Evolutionary conservation across 2,888 invertebrate species (phyloP).

Genomic region (Embidobia sp.): DNA sequence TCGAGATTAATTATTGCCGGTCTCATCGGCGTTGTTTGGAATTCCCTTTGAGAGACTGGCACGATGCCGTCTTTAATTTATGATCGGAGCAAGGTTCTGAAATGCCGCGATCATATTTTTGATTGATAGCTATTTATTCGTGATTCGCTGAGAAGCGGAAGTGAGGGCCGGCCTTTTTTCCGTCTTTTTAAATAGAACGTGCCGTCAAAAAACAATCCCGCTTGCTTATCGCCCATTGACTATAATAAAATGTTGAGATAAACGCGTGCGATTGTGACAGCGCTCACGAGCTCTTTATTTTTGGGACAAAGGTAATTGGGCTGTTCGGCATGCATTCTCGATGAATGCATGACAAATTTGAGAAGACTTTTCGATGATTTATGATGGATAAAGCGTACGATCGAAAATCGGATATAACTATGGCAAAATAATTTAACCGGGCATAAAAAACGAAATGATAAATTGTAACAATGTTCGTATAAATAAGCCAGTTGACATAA

Average conservation of each 20-base stretch:
- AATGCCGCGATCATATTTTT: slow-evolving; percentile 67
- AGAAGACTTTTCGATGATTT: slow-evolving; percentile 42
- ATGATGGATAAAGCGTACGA: slow-evolving; percentile 33
- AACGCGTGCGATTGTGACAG: slow-evolving; percentile 58
- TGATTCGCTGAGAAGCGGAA: slow-evolving; percentile 65
- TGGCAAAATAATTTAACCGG: no score
- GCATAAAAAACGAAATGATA: slow-evolving; percentile 2
- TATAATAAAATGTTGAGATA: slow-evolving; percentile 61
- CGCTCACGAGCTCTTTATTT: slow-evolving; percentile 63
- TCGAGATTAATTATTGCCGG: slow-evolving; percentile 65
- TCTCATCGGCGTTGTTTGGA: slow-evolving; percentile 57
- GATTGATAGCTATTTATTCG: slow-evolving; percentile 73
- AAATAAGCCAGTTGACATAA: no score
- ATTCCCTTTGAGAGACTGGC: slow-evolving; percentile 60
- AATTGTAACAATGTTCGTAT: no score
- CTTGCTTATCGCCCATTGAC: slow-evolving; percentile 63
- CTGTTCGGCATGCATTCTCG: slow-evolving; percentile 23
- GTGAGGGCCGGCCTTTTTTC: slow-evolving; percentile 43
- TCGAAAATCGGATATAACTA: slow-evolving; percentile 10
- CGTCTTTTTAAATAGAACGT: slow-evolving; percentile 33
- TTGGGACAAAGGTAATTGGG: slow-evolving; percentile 51
- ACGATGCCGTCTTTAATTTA: slow-evolving; percentile 66
- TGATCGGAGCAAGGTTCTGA: slow-evolving; percentile 62
- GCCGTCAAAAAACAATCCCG: slow-evolving; percentile 59
- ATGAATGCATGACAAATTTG: slow-evolving; percentile 32